Base-by-base conservation (phyloP, 92 coral and sea anemone genomes). In the Chrysogorgia sp. region DNA sequence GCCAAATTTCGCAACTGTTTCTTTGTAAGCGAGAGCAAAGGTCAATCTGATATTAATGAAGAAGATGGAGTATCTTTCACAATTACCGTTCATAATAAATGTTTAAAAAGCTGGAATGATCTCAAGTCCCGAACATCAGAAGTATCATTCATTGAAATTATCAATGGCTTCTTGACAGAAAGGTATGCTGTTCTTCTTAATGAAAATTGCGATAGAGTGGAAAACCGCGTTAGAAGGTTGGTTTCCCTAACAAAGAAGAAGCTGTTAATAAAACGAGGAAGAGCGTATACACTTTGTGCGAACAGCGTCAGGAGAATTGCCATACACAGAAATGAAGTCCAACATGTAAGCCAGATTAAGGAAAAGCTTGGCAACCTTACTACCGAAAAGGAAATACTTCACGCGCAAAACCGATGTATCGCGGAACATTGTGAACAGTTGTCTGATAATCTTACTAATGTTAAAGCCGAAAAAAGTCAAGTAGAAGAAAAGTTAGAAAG, bases 41-140 rank as follows among this genome's bases (percentile, higher is more conserved):
- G n/a, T n/a, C n/a, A n/a, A n/a, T n/a, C n/a, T n/a, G n/a, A n/a
- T n/a, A n/a, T n/a, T n/a, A n/a, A n/a, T n/a, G n/a, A n/a, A n/a
- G n/a, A n/a, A n/a, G n/a, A n/a, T n/a, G n/a, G n/a, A n/a, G n/a
- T n/a, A n/a, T n/a, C n/a, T n/a, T n/a, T n/a, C n/a, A n/a, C n/a
- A n/a, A n/a, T n/a, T n/a, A n/a, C n/a, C 29, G 64, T 58, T 19
- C 1, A 19, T 1, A 58, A 58, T 13, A 19, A 58, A 7, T 58
- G 64, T 28, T 13, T 58, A 13, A 58, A 58, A 58, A 58, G 64
- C 29, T 58, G 64, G 64, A 10, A 58, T 58, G 24, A 58, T 26
- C 24, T 0, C 1, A 58, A 58, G 8, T 1, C 12, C 17, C 17
- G 1, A 26, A 0, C 7, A 58, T 13, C 64, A 1, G 64, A 24